Evolutionary conservation across 2,113 vertebrate species (phyloP).

Genomic region (Corythoichthys intestinalis): DNA sequence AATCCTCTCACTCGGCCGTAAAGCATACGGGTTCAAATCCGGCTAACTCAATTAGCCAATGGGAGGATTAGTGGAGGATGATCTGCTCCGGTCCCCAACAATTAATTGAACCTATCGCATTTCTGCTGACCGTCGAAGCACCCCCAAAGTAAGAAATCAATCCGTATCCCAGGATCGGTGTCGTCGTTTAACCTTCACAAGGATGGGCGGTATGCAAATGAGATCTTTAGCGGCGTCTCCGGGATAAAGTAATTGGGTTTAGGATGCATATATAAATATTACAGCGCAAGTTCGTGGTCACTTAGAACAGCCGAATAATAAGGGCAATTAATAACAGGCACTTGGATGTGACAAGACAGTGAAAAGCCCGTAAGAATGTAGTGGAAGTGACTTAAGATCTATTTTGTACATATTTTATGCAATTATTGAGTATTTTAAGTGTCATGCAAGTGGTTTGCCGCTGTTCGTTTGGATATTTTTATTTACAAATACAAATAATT

Average conservation of each 20-base stretch:
- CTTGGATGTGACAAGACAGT: conserved; percentile 61
- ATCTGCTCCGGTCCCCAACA: conserved; percentile 60
- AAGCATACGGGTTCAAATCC: conserved; percentile 61
- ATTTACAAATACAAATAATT: neutral
- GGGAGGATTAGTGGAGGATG: conserved; percentile 59
- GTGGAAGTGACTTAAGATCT: conserved; percentile 12
- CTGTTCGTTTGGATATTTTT: neutral
- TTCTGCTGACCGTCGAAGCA: conserved; percentile 61
- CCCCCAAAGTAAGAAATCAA: conserved; percentile 42
- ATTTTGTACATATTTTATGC: conserved; percentile 44
- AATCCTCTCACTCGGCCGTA: conserved; percentile 58
- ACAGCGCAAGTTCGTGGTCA: conserved; percentile 50
- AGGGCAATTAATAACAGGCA: conserved; percentile 67
- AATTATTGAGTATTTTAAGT: neutral
- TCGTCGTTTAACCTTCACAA: conserved; percentile 37
- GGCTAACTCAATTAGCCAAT: conserved; percentile 72
- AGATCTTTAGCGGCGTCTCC: conserved; percentile 69
- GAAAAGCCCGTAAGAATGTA: conserved; percentile 19
- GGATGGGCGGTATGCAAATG: conserved; percentile 59
- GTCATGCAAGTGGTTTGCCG: neutral
- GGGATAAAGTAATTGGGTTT: conserved; percentile 67
- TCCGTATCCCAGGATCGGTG: conserved; percentile 32
- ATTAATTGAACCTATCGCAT: conserved; percentile 68
- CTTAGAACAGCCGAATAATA: conserved; percentile 45
- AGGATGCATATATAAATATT: conserved; percentile 72